Conservation (phyloP, 2,888 invertebrate species). For the Brachyopa scutellaris region DNA sequence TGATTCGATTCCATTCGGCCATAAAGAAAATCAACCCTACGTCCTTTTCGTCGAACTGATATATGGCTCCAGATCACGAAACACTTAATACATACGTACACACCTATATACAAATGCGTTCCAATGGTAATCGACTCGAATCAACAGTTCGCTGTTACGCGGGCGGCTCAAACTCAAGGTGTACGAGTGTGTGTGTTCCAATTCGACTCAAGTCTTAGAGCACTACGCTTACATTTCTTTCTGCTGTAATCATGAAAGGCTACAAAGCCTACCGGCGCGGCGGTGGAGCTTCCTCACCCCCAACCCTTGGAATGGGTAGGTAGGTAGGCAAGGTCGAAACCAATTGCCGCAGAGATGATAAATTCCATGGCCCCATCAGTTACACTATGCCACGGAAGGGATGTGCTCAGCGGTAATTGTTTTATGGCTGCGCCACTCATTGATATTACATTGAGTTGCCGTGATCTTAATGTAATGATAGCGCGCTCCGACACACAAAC, state of each 20-base stretch:
- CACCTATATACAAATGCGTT: conserved; percentile 53
- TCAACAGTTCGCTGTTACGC: conserved; percentile 56
- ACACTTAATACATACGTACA: conserved; percentile 51
- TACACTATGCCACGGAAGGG: not conserved
- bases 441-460: conserved; percentile 64
- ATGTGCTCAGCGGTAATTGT: conserved; percentile 52
- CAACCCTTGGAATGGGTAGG: no score
- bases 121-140: conserved; percentile 49
- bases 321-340: conserved; percentile 23
- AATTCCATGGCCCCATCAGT: conserved; percentile 16
- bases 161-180: not conserved
- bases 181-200: not conserved
- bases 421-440: conserved; percentile 63
- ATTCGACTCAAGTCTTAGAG: not conserved
- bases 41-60: conserved; percentile 51
- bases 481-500: conserved; percentile 25
- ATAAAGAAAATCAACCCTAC: conserved; percentile 54
- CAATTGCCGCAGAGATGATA: conserved; percentile 53
- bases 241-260: no score
- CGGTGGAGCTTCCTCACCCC: no score
- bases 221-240: not conserved
- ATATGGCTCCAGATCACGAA: conserved; percentile 63
- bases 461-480: conserved; percentile 64
- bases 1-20: conserved; percentile 45
- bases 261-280: no score